Conservation (phyloP, 1,140 invertebrate species). For the Apis laboriosa region DNA sequence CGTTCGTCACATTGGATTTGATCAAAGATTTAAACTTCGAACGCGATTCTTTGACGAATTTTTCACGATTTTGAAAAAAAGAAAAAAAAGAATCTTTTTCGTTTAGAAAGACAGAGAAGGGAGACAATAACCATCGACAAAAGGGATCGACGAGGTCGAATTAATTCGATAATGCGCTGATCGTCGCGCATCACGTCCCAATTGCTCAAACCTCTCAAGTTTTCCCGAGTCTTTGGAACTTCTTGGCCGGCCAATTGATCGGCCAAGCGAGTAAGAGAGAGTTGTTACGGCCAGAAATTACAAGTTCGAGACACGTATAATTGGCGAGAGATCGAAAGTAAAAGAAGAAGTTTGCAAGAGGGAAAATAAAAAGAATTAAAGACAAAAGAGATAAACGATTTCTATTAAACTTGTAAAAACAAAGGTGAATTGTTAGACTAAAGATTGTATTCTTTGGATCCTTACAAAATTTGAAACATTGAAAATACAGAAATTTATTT, state of each 20-base stretch:
- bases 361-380: not conserved
- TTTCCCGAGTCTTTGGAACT: slow-evolving; percentile 11
- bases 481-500: too few species aligned
- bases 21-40: not conserved
- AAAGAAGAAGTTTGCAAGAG: not conserved
- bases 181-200: slow-evolving; percentile 46
- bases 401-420: not conserved
- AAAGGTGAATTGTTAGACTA: too few species aligned
- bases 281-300: not conserved
- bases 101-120: not conserved
- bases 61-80: not conserved
- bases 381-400: not conserved
- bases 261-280: too few species aligned
- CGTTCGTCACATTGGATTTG: too few species aligned
- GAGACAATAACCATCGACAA: not conserved
- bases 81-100: not conserved
- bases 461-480: too few species aligned
- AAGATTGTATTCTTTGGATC: too few species aligned
- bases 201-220: slow-evolving; percentile 38
- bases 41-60: not conserved
- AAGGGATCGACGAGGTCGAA: slow-evolving; percentile 39
- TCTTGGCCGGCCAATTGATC: not conserved
- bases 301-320: not conserved
- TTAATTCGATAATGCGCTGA: slow-evolving; percentile 55
- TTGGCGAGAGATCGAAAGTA: not conserved